Conservation (phyloP, 2,797 vertebrate genomes). For the Hippopotamyrus pictus region DNA sequence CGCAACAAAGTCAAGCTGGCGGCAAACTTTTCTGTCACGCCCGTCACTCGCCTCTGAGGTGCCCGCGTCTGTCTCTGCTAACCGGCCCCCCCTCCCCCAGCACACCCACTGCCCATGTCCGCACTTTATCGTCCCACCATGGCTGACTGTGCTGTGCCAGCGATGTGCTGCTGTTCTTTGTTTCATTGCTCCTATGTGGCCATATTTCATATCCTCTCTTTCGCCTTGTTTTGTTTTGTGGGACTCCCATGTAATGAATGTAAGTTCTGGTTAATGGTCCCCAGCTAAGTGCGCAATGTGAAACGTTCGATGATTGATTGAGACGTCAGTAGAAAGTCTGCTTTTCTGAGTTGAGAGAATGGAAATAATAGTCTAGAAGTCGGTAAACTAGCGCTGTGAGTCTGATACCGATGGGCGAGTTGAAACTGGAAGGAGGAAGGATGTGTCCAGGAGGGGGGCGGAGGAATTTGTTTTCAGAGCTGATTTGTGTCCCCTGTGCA, state of each 20-base stretch:
- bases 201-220: background rate
- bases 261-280: conserved; percentile 2
- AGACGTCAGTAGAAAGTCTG: background rate
- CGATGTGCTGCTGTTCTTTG: conserved; percentile 5
- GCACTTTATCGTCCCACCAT: background rate
- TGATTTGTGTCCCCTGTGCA: background rate
- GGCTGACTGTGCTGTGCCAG: conserved; percentile 1
- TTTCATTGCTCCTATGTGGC: background rate
- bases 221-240: background rate
- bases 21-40: conserved; percentile 87
- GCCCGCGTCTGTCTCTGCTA: conserved; percentile 24
- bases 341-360: conserved; percentile 3
- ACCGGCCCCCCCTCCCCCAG: background rate
- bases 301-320: background rate
- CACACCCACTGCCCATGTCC: conserved; percentile 15
- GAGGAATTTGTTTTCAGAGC: background rate
- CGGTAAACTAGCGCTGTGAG: background rate
- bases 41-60: conserved; percentile 60
- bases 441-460: background rate
- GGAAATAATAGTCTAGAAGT: conserved; percentile 5
- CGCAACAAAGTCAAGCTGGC: conserved; percentile 86
- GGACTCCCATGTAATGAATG: background rate
- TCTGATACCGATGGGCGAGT: conserved; percentile 4
- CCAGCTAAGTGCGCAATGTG: background rate
- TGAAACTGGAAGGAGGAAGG: conserved; percentile 22